Conservation (phyloP, 2,113 vertebrate genomes). For the Solea senegalensis region DNA sequence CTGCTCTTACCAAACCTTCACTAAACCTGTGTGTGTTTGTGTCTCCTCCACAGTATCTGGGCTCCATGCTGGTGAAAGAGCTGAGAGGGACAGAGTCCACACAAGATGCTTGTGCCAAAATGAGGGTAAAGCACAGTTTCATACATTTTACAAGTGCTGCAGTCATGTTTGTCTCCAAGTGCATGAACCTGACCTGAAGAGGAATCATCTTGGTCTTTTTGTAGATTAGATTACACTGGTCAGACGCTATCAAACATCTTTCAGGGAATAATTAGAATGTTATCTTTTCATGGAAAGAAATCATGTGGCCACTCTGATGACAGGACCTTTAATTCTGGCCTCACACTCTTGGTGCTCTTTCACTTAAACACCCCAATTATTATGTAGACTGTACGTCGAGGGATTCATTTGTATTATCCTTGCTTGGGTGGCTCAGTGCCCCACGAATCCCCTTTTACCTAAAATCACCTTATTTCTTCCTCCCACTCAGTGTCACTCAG, state of each 20-base stretch:
- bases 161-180: background rate
- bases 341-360: slow-evolving; percentile 8
- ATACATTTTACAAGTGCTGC: background rate
- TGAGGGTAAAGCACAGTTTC: slow-evolving; percentile 89
- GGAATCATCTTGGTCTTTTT: too few species aligned
- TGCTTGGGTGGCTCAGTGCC: slow-evolving; percentile 11
- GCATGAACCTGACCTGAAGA: background rate
- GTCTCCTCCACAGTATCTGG: slow-evolving; percentile 89
- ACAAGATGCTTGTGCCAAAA: slow-evolving; percentile 98
- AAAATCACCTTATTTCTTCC: slow-evolving; percentile 18
- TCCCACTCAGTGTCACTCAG: slow-evolving; percentile 1
- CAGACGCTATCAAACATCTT: too few species aligned
- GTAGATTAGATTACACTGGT: too few species aligned
- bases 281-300: too few species aligned
- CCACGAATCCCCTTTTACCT: slow-evolving; percentile 21
- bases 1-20: background rate
- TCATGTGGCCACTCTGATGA: too few species aligned
- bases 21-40: background rate
- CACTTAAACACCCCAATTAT: slow-evolving; percentile 30
- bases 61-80: slow-evolving; percentile 99
- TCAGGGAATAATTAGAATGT: too few species aligned
- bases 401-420: slow-evolving; percentile 58
- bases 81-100: slow-evolving; percentile 98
- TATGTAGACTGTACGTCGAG: slow-evolving; percentile 1
- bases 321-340: background rate